phyloP scores from a whole-genome alignment of 2,797 vertebrate species.

The Poeciliopsis infans region DNA sequence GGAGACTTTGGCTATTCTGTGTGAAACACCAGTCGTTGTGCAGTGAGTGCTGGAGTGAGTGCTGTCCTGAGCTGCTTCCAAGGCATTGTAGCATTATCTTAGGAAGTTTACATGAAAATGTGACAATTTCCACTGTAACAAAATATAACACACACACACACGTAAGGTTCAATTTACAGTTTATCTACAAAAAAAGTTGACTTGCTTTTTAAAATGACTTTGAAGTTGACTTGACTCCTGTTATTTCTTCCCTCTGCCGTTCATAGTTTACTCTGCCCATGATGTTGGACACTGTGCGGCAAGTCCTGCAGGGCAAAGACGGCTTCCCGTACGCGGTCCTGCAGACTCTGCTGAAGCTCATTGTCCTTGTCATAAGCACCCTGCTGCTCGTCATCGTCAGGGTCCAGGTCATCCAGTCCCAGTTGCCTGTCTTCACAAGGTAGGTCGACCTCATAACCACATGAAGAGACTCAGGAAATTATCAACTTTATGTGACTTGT shows the following conservation, averaged over 20 bases:
- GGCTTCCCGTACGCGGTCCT: slow-evolving; percentile 90
- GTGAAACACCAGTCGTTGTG: too few species aligned
- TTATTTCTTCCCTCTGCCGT: not conserved
- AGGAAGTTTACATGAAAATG: not conserved
- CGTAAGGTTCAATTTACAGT: not conserved
- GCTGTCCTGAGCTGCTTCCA: not conserved
- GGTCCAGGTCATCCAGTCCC: slow-evolving; percentile 98
- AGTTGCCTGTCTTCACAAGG: slow-evolving; percentile 98
- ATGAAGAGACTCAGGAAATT: not conserved
- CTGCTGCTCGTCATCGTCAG: slow-evolving; percentile 93
- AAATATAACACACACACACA: not conserved
- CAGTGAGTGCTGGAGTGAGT: not conserved
- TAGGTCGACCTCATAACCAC: slow-evolving; percentile 51
- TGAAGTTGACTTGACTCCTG: not conserved
- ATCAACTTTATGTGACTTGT: not conserved
- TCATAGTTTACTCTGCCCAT: slow-evolving; percentile 91
- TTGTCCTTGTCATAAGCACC: slow-evolving; percentile 95
- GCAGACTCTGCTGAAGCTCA: slow-evolving; percentile 93
- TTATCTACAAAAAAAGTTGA: not conserved
- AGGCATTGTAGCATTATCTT: not conserved
- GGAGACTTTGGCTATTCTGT: too few species aligned
- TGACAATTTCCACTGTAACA: not conserved
- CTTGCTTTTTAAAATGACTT: not conserved
- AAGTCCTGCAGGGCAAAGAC: slow-evolving; percentile 90
- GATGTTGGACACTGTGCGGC: slow-evolving; percentile 84